Percentiles rank a stretch among this genome's conserved stretches.
Conservation (phyloP, 1,140 invertebrate species). For the Caerostris darwini region DNA sequence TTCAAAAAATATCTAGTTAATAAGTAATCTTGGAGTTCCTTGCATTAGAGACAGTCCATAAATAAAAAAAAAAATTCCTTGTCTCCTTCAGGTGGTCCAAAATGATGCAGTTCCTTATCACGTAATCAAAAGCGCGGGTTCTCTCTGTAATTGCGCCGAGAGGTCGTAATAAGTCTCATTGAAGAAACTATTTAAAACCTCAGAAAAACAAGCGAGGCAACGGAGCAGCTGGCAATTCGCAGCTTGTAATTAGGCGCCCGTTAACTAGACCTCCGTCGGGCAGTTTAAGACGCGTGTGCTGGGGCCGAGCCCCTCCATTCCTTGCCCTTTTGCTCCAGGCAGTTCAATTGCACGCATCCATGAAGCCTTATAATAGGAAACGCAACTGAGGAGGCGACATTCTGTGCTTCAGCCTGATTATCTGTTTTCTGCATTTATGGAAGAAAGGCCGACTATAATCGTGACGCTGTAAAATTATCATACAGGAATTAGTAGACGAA, state of each 20-base stretch:
- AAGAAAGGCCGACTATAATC: conserved; percentile 33
- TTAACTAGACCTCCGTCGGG: conserved; percentile 29
- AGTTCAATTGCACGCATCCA: conserved; percentile 5
- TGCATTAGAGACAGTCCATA: no score
- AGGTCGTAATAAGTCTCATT: neutral
- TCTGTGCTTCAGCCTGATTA: conserved; percentile 19
- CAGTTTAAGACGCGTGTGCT: conserved; percentile 40
- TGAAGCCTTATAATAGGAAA: conserved; percentile 32
- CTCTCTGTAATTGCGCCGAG: neutral
- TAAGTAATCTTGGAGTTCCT: no score
- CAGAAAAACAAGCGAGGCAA: neutral
- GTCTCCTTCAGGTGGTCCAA: no score
- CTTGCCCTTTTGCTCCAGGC: conserved; percentile 42
- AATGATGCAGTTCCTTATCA: no score
- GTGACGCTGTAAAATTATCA: conserved; percentile 47
- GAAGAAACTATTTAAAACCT: conserved; percentile 10
- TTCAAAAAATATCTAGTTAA: no score
- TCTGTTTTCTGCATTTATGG: conserved; percentile 62
- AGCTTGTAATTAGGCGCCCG: conserved; percentile 47
- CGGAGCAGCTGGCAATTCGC: conserved; percentile 48
- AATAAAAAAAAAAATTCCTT: no score
- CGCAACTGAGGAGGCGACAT: conserved; percentile 55
- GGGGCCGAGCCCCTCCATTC: conserved; percentile 21
- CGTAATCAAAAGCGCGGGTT: neutral
- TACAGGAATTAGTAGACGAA: conserved; percentile 59